Percentiles rank a stretch among this genome's conserved stretches.
phyloP scores from a whole-genome alignment of 2,888 invertebrate genomes.

The Leucophenga maculata region DNA sequence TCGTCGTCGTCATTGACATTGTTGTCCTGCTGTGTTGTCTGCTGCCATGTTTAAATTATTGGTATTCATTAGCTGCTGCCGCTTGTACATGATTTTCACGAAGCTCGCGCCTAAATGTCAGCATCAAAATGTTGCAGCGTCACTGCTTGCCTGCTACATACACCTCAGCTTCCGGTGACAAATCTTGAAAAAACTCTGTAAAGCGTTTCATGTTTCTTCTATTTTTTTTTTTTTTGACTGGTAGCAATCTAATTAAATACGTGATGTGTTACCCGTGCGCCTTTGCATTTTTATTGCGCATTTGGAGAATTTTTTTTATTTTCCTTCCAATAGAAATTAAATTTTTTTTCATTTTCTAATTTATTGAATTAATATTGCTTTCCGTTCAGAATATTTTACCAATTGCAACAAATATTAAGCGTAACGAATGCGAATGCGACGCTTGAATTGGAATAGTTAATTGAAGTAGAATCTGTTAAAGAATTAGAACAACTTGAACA shows the following conservation, averaged over 20 bases:
- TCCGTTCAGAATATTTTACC: background rate
- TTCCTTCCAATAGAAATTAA: background rate
- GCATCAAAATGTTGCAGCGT: too few species aligned
- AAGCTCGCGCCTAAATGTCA: conserved; percentile 1
- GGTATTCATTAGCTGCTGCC: conserved; percentile 14
- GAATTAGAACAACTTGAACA: too few species aligned
- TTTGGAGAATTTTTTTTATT: background rate
- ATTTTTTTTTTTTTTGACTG: background rate
- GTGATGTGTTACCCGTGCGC: background rate
- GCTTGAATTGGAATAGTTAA: too few species aligned
- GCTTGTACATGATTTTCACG: background rate
- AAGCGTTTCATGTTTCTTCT: too few species aligned
- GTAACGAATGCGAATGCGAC: too few species aligned
- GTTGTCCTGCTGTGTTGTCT: background rate
- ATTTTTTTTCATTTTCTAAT: conserved; percentile 11
- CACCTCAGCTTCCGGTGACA: too few species aligned
- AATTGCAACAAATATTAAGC: too few species aligned
- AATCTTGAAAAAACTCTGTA: too few species aligned
- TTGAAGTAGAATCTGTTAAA: too few species aligned
- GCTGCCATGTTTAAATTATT: conserved; percentile 16
- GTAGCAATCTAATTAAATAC: conserved; percentile 26
- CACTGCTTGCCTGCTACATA: too few species aligned
- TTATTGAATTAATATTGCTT: conserved; percentile 21
- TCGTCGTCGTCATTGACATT: background rate
- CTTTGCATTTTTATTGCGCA: background rate